phyloP scores from a whole-genome alignment of 2,113 vertebrate genomes.

The Eidolon helvum region DNA sequence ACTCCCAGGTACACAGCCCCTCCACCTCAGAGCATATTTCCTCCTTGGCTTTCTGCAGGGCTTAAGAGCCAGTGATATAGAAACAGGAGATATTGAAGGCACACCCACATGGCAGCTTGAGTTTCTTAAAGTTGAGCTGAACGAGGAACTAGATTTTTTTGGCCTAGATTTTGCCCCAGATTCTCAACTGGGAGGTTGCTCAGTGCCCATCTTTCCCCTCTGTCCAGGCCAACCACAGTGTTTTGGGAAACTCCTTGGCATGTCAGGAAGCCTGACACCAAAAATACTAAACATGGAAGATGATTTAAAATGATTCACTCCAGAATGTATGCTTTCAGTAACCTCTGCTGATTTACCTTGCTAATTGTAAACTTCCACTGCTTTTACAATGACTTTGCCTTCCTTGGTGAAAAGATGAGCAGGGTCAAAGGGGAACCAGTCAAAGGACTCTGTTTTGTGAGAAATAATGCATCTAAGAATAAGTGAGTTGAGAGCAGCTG shows the following conservation, averaged over 20 bases:
- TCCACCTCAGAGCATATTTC: not conserved
- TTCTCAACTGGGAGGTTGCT: not conserved
- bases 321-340: not conserved
- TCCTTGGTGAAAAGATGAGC: not conserved
- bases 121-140: constrained; percentile 13
- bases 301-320: not conserved
- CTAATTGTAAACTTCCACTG: not conserved
- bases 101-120: not conserved
- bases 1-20: not conserved
- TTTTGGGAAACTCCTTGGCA: not conserved
- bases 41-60: not conserved
- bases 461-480: not conserved
- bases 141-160: not conserved
- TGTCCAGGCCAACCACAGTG: not conserved
- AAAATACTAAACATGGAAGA: not conserved
- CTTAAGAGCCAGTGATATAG: not conserved
- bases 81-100: not conserved
- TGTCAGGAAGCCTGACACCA: not conserved
- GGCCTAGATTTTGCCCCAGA: constrained; percentile 34
- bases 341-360: not conserved
- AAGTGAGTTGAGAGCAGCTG: not conserved
- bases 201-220: not conserved
- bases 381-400: not conserved
- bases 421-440: not conserved
- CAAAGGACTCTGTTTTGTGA: not conserved